Conservation (phyloP, 2,113 vertebrate genomes). For the Tapirus terrestris region DNA sequence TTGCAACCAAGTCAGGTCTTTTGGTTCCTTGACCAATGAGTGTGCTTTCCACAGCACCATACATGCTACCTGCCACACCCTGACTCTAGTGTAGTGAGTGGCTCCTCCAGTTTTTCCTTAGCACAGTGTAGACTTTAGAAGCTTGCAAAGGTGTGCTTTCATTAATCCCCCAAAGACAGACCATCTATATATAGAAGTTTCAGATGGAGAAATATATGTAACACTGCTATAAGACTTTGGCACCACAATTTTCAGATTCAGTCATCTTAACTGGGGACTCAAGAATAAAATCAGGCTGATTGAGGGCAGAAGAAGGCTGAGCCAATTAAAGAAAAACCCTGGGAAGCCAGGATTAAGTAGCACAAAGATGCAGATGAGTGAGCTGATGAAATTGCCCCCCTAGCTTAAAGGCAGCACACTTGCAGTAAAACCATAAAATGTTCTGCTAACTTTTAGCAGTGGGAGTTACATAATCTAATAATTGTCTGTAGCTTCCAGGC, state of each 20-base stretch:
- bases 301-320: constrained; percentile 66
- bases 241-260: background rate
- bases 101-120: background rate
- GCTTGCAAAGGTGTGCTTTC: background rate
- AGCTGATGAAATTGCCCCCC: constrained; percentile 71
- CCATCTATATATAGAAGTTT: background rate
- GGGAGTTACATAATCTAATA: constrained; percentile 79
- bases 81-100: background rate
- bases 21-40: accelerated
- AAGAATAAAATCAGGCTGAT: constrained; percentile 61
- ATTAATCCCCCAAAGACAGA: constrained; percentile 7
- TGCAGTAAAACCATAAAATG: constrained; percentile 57
- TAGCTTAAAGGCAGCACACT: constrained; percentile 57
- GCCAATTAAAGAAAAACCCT: constrained; percentile 78
- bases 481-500: constrained; percentile 78
- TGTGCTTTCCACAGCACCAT: background rate
- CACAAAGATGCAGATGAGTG: constrained; percentile 69
- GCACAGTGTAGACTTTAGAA: background rate
- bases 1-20: background rate
- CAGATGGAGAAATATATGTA: background rate
- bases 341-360: constrained; percentile 78
- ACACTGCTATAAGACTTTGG: background rate
- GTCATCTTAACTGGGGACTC: constrained; percentile 33
- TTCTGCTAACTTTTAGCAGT: constrained; percentile 71
- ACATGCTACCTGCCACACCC: background rate